phyloP scores from a whole-genome alignment of 2,113 vertebrate genomes.

The Elanus axillaris region DNA sequence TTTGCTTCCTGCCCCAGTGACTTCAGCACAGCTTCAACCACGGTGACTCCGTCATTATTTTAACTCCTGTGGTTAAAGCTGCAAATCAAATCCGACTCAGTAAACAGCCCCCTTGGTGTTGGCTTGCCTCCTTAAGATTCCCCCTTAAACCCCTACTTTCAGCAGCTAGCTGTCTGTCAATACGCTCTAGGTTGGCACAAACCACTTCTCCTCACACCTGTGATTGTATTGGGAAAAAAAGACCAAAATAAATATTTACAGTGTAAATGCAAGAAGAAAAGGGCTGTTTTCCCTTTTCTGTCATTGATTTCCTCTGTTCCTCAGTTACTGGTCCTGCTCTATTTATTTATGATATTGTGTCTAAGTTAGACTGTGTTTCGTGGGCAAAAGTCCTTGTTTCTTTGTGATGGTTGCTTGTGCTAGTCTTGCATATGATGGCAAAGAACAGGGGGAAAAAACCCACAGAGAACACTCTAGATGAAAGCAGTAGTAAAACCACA shows the following conservation, averaged over 20 bases:
- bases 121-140: background rate
- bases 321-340: background rate
- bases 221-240: constrained; percentile 15
- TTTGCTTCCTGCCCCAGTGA: background rate
- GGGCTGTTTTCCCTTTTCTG: constrained; percentile 50
- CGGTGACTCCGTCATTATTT: background rate
- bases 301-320: constrained; percentile 41
- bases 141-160: constrained; percentile 14
- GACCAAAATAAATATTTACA: constrained; percentile 60
- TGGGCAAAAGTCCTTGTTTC: background rate
- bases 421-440: background rate
- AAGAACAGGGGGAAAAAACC: background rate
- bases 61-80: background rate
- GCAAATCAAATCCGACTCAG: background rate
- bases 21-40: background rate
- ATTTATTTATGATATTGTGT: constrained; percentile 46
- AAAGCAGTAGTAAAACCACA: background rate
- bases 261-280: constrained; percentile 44
- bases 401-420: background rate
- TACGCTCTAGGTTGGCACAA: background rate
- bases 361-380: background rate
- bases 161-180: constrained; percentile 34
- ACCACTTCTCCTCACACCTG: constrained; percentile 48
- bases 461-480: background rate
- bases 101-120: background rate